Evolutionary conservation across 2,888 invertebrate genomes (phyloP), one percentile per base, ranked within the genome.

Genomic region (Galerucella nymphaeae): DNA sequence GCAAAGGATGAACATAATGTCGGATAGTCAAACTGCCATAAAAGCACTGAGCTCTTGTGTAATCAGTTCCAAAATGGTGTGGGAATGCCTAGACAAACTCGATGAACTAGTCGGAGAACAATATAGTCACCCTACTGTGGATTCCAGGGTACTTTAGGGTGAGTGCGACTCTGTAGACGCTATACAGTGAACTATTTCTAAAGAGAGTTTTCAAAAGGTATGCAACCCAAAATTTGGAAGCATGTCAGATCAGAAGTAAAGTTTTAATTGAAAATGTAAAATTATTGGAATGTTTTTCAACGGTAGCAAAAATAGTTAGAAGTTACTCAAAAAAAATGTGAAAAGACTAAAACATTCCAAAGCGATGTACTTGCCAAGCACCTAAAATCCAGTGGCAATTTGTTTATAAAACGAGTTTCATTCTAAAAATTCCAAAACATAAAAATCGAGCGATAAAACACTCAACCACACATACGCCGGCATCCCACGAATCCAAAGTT

Each of bases 401-500:
- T 62, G 61, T 69, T 63, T 69, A 55, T 58, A 62, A 67, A 61
- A 61, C 50, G 23, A 62, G 62, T 41, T 55, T 55, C 42, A 16
- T 18, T 30, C 18, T 57, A 63, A 61, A 70, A 70, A 70, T 70
- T 63, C 63, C 55, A 6, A 55, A 41, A 20, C 41, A 53, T 62
- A 62, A 63, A 69, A 62, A 23, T 38, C 61, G 53, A 62, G 68
- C 70, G 72, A 76, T 72, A 75, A 74, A 73, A 69, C 72, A 48
- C 58, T 23, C 64, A 69, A 64, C 23, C 61, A 71, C 72, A 68
- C 70, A 58, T 30, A 74, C 69, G 61, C 66, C n/a, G 76, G 69
- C 72, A 70, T 74, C 71, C 70, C 70, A 75, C 70, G 73, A 73
- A 75, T 74, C 70, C 69, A 65, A 71, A 18, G 71, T 70, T 72